These are phyloP conservation scores for Leuciscus idus DNA, from an alignment of 2,113 vertebrate species.

Conservation along the genomic window DNA sequence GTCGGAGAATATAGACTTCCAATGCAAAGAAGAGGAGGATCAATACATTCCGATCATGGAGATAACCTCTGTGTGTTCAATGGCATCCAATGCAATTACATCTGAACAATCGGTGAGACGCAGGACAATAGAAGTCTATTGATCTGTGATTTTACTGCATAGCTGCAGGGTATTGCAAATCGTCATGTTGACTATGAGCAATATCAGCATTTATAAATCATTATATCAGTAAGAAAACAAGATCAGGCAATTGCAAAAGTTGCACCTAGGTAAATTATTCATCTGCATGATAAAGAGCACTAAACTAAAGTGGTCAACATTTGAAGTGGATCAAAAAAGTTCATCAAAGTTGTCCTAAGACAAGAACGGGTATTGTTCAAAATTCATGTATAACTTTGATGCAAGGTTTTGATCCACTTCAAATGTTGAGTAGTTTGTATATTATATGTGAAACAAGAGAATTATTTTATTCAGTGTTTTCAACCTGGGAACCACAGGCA, in stretches of 20 bases:
- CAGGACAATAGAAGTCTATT: conserved; percentile 1
- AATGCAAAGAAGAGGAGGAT: conserved; percentile 74
- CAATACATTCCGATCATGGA: conserved; percentile 74
- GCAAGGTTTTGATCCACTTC: too few species aligned
- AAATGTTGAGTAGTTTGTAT: too few species aligned
- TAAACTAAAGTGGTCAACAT: not conserved
- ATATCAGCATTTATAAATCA: not conserved
- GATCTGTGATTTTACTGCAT: not conserved
- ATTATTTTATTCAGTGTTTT: not conserved
- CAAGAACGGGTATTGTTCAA: too few species aligned
- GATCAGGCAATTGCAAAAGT: not conserved
- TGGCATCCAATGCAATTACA: conserved; percentile 54
- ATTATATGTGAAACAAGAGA: not conserved
- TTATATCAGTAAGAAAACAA: not conserved
- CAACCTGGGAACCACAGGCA: not conserved
- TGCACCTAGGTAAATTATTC: not conserved
- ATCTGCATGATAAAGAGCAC: not conserved
- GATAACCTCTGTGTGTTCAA: conserved; percentile 75
- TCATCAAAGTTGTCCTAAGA: too few species aligned
- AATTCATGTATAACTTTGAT: too few species aligned
- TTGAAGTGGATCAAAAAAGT: too few species aligned
- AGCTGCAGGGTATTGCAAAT: not conserved
- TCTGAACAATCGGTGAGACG: conserved; percentile 44
- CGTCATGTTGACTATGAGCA: not conserved
- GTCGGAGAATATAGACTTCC: conserved; percentile 45